These are phyloP conservation scores for Trissolcus brochymenae DNA, from an alignment of 2,888 invertebrate genomes.

Conservation along the genomic window DNA sequence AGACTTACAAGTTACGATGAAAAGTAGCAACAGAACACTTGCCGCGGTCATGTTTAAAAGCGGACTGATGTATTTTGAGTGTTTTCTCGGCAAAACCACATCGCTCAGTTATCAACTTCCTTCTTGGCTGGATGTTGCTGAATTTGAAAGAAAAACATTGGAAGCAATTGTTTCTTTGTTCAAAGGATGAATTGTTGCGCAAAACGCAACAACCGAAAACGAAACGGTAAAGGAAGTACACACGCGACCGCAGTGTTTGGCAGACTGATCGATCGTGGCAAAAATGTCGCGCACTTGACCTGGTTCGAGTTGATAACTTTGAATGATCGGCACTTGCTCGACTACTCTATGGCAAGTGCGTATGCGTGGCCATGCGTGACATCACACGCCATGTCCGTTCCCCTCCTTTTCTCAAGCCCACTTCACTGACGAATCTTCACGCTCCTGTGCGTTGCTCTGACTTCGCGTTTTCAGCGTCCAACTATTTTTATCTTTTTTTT, in stretches of 20 bases:
- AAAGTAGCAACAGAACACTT: no score
- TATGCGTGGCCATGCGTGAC: constrained; percentile 5
- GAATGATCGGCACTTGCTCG: constrained; percentile 2
- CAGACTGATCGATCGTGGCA: neutral
- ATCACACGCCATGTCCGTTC: constrained; percentile 30
- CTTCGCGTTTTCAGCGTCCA: neutral
- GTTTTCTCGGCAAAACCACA: no score
- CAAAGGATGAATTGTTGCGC: neutral
- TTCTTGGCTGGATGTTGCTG: no score
- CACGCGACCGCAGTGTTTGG: neutral
- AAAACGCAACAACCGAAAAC: neutral
- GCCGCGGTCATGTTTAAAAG: no score
- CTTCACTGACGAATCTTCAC: constrained; percentile 2
- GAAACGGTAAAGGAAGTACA: neutral
- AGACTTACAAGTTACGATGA: no score
- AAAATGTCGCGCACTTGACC: constrained; percentile 1
- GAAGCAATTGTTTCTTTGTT: no score
- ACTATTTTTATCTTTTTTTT: no score
- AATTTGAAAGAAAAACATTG: no score
- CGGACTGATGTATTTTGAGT: no score
- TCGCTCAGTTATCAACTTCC: no score
- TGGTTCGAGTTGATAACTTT: neutral
- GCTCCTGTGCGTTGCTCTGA: constrained; percentile 9
- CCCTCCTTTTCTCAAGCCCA: constrained; percentile 30
- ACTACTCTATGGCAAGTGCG: neutral